phyloP scores from a whole-genome alignment of 2,888 invertebrate species.

The Cataglyphis cursor region DNA sequence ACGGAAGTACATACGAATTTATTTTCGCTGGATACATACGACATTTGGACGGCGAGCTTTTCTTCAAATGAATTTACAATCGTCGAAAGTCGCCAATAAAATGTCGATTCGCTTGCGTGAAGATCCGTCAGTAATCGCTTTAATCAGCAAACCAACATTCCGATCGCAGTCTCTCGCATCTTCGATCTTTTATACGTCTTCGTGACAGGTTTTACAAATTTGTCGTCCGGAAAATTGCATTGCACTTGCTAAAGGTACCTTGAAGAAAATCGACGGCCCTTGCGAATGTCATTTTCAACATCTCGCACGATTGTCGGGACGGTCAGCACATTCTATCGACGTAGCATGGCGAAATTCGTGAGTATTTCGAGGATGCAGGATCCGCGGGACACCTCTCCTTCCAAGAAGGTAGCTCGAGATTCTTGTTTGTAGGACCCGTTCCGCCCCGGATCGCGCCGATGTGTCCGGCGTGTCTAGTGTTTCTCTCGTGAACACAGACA shows the following conservation, averaged over 20 bases:
- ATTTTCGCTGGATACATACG: constrained; percentile 70
- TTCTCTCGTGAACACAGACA: constrained; percentile 83
- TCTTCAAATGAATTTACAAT: constrained; percentile 59
- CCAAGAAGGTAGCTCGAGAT: constrained; percentile 78
- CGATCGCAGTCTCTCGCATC: neutral
- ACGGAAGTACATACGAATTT: constrained; percentile 71
- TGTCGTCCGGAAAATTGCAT: constrained; percentile 39
- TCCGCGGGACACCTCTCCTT: constrained; percentile 72
- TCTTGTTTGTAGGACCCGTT: constrained; percentile 74
- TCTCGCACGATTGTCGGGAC: constrained; percentile 24
- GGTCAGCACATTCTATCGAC: constrained; percentile 46
- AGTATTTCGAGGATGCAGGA: constrained; percentile 65
- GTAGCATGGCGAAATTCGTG: constrained; percentile 65
- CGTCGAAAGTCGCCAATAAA: constrained; percentile 12
- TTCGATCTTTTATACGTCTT: neutral
- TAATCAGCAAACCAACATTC: constrained; percentile 20
- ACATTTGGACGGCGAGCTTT: constrained; percentile 80
- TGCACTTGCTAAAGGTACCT: constrained; percentile 12
- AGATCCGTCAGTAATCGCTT: constrained; percentile 8
- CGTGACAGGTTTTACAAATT: constrained; percentile 19
- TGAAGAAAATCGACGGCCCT: neutral
- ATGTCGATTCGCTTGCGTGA: neutral
- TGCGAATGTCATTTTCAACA: neutral
- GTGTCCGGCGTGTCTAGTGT: constrained; percentile 82
- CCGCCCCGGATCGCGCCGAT: constrained; percentile 66